Evolutionary conservation across 2,797 vertebrate genomes (phyloP).

Genomic region (Tympanoctomys barrerae): DNA sequence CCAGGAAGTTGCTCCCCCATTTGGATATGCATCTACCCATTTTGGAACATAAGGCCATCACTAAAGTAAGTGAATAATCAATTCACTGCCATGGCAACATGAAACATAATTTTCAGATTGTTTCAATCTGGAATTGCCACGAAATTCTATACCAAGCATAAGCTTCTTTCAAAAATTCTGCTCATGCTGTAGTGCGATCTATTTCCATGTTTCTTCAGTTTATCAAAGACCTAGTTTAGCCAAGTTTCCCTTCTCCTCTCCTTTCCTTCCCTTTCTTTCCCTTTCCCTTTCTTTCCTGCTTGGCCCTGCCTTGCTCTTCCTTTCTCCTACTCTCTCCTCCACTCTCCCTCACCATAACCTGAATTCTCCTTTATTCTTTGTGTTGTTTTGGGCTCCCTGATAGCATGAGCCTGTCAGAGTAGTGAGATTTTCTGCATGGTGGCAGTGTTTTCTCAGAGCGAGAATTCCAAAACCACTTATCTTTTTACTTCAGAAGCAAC

Average conservation of each 20-base stretch:
- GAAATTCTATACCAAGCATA: neutral
- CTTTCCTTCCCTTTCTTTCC: neutral
- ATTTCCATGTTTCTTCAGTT: neutral
- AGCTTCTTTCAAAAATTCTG: neutral
- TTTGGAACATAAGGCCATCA: neutral
- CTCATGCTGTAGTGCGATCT: neutral
- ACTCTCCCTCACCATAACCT: no score
- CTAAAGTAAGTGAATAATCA: neutral
- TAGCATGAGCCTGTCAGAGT: neutral
- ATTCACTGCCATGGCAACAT: neutral
- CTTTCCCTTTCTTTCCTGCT: neutral
- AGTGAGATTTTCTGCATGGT: neutral
- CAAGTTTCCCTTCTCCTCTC: neutral
- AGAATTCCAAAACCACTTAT: neutral
- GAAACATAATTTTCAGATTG: neutral
- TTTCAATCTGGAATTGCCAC: conserved; percentile 14
- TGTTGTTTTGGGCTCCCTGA: neutral
- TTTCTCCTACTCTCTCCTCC: no score
- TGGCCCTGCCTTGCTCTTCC: no score
- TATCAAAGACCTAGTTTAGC: neutral
- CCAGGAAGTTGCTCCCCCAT: neutral
- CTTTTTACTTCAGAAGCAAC: neutral
- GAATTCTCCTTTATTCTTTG: neutral
- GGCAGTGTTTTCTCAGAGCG: neutral
- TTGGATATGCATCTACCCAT: neutral